Evolutionary conservation across 2,797 vertebrate species (phyloP).

Genomic region (Neosilurus hyrtlii): DNA sequence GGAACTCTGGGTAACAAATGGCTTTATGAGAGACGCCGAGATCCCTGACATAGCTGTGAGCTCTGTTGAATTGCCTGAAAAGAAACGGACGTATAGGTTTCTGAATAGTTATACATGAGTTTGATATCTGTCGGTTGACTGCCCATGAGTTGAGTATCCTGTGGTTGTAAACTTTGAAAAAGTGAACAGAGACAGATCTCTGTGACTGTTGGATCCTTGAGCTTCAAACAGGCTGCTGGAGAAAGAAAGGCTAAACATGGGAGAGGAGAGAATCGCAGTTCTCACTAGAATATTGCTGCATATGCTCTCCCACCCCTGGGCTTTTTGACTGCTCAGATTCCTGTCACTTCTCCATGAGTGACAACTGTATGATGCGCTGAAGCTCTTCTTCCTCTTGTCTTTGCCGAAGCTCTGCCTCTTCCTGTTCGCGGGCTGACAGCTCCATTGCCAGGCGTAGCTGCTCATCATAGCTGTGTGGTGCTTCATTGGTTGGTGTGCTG

Average conservation of each 20-base stretch:
- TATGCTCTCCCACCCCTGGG: slow-evolving; percentile 27
- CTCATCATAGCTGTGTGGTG: slow-evolving; percentile 82
- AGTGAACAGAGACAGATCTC: slow-evolving; percentile 53
- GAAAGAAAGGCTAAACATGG: slow-evolving; percentile 22
- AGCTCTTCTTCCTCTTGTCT: slow-evolving; percentile 90
- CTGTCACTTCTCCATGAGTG: slow-evolving; percentile 89
- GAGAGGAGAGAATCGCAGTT: slow-evolving; percentile 18
- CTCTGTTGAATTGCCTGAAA: slow-evolving; percentile 33
- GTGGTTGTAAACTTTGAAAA: slow-evolving; percentile 70
- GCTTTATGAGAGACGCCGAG: slow-evolving; percentile 38
- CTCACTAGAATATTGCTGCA: slow-evolving; percentile 8
- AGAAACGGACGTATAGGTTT: neutral
- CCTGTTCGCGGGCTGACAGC: slow-evolving; percentile 87
- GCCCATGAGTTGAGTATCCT: slow-evolving; percentile 48
- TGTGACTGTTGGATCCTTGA: slow-evolving; percentile 23
- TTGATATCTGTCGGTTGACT: slow-evolving; percentile 43
- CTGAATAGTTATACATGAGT: slow-evolving; percentile 39
- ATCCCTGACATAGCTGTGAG: slow-evolving; percentile 26
- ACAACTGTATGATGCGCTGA: slow-evolving; percentile 91
- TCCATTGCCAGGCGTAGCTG: slow-evolving; percentile 94
- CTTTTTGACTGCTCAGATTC: neutral
- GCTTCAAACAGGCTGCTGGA: slow-evolving; percentile 32
- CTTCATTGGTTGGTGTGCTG: slow-evolving; percentile 70
- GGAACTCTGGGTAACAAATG: slow-evolving; percentile 21
- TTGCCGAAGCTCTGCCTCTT: slow-evolving; percentile 81